Percentiles rank a stretch among this genome's conserved stretches.
These are phyloP conservation scores for Oegoconia quadripuncta DNA, from an alignment of 2,888 invertebrate genomes.

Conservation along the genomic window DNA sequence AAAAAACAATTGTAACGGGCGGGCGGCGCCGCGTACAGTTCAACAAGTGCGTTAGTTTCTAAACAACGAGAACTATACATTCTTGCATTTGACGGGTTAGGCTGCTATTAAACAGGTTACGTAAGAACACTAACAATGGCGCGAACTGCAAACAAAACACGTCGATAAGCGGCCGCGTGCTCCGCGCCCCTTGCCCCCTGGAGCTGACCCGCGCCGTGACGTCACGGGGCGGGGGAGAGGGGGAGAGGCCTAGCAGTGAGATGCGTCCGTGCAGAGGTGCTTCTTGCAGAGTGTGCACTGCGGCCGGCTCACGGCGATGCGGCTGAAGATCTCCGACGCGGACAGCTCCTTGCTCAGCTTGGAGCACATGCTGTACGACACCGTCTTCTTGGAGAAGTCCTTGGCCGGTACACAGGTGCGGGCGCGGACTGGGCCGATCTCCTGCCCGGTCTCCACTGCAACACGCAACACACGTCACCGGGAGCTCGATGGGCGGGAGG, in stretches of 20 bases:
- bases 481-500: neutral
- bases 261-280: constrained; percentile 61
- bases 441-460: constrained; percentile 66
- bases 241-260: constrained; percentile 48
- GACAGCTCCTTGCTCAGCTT: constrained; percentile 68
- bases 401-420: constrained; percentile 70
- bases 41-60: neutral
- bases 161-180: constrained; percentile 26
- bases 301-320: constrained; percentile 60
- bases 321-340: constrained; percentile 68
- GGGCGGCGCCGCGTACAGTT: neutral
- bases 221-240: neutral
- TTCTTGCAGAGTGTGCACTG: constrained; percentile 67
- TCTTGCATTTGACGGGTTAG: constrained; percentile 1
- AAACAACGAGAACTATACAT: neutral
- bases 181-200: neutral
- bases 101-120: constrained; percentile 29
- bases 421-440: constrained; percentile 69
- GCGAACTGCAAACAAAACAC: constrained; percentile 22
- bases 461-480: neutral
- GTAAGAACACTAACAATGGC: constrained; percentile 28
- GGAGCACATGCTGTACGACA: constrained; percentile 68
- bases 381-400: constrained; percentile 68
- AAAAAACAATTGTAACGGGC: constrained; percentile 1
- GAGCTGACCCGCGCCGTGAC: neutral